A percentile compares a stretch with the other conserved stretches of the same genome.
phyloP scores from a whole-genome alignment of 1,140 invertebrate genomes.

The Trachymyrmex cornetzi region DNA sequence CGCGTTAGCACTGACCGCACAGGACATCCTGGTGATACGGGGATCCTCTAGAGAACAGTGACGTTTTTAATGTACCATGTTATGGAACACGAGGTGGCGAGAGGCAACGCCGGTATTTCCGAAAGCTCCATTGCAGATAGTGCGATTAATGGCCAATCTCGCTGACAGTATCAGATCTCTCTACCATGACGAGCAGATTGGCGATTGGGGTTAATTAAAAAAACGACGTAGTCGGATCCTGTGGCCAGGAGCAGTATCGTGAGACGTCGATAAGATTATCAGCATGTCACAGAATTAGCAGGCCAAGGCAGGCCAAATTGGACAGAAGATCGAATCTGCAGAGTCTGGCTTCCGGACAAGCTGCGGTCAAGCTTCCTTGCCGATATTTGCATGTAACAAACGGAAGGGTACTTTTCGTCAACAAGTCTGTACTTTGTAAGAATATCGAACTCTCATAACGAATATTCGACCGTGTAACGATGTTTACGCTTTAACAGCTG shows the following conservation, averaged over 20 bases:
- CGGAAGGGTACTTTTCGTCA: neutral
- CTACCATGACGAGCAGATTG: neutral
- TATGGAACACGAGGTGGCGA: neutral
- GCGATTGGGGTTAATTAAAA: slow-evolving; percentile 64
- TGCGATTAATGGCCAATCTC: slow-evolving; percentile 49
- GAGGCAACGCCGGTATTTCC: slow-evolving; percentile 36
- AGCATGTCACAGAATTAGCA: slow-evolving; percentile 51
- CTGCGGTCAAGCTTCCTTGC: slow-evolving; percentile 70
- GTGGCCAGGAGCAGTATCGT: slow-evolving; percentile 11
- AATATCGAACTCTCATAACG: neutral
- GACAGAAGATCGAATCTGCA: slow-evolving; percentile 69
- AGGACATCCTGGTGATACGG: slow-evolving; percentile 83
- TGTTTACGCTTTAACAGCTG: neutral
- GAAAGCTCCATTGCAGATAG: slow-evolving; percentile 32
- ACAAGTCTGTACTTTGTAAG: neutral
- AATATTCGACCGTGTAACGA: neutral
- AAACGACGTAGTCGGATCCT: slow-evolving; percentile 30
- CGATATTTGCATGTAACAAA: slow-evolving; percentile 40
- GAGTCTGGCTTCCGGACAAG: slow-evolving; percentile 64
- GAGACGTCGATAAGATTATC: slow-evolving; percentile 65
- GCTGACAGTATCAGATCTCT: slow-evolving; percentile 57
- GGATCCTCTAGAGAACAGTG: slow-evolving; percentile 63
- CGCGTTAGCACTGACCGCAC: slow-evolving; percentile 77
- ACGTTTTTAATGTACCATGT: slow-evolving; percentile 13
- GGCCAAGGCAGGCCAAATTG: slow-evolving; percentile 55